Evolutionary conservation across 2,113 vertebrate species (phyloP).

Genomic region (Antechinus stuartii): DNA sequence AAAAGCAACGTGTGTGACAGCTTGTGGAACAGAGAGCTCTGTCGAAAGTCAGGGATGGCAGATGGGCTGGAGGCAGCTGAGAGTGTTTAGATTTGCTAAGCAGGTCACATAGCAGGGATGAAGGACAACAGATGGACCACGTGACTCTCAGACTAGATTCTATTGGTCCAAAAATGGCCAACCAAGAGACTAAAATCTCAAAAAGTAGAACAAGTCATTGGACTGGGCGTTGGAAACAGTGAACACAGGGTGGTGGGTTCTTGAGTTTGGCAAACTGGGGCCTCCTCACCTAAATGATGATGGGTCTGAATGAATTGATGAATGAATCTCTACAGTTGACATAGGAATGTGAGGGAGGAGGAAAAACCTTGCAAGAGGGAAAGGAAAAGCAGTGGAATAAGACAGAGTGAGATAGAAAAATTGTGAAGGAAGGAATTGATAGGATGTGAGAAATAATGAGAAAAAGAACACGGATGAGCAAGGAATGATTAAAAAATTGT

Average conservation of each 20-base stretch:
- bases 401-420: neutral
- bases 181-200: neutral
- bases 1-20: constrained; percentile 3
- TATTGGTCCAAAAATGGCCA: neutral
- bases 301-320: neutral
- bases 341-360: neutral
- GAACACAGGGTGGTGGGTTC: neutral
- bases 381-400: neutral
- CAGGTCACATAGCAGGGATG: constrained; percentile 1
- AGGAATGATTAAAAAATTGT: neutral
- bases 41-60: neutral
- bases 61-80: neutral
- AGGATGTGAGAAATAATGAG: neutral
- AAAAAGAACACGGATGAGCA: neutral
- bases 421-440: neutral
- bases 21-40: neutral
- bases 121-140: neutral
- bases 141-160: neutral
- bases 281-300: neutral
- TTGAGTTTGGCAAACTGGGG: neutral
- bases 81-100: neutral
- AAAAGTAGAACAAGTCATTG: neutral
- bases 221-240: neutral
- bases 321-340: neutral
- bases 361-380: neutral